Conservation (phyloP, 2,888 invertebrate species). For the Ormyrus thymus region DNA sequence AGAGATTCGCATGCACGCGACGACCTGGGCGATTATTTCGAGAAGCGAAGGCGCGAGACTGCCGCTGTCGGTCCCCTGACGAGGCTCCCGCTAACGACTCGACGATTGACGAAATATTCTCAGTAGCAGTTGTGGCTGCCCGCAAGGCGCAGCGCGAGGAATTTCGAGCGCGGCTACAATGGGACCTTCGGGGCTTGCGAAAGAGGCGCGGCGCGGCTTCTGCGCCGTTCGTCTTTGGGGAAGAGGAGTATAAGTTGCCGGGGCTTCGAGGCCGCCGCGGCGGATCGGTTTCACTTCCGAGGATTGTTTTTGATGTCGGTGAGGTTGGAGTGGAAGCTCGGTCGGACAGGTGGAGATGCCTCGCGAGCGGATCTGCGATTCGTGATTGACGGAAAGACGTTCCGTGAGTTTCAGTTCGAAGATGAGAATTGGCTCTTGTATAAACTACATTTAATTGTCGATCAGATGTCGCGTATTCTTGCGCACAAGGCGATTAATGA, state of each 20-base stretch:
- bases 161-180: no score
- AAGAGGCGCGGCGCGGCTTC: neutral
- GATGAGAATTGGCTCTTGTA: no score
- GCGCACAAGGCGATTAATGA: no score
- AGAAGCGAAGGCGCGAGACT: constrained; percentile 62
- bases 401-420: no score
- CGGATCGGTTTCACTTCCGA: neutral
- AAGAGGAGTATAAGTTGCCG: no score
- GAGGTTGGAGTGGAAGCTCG: neutral
- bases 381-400: no score
- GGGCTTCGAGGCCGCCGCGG: neutral
- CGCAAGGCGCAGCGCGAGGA: neutral
- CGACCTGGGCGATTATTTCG: constrained; percentile 65
- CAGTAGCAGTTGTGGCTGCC: constrained; percentile 56
- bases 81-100: constrained; percentile 68
- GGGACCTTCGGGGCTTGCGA: neutral
- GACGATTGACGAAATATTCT: constrained; percentile 74
- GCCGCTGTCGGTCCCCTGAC: constrained; percentile 60
- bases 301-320: neutral
- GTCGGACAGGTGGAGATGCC: no score
- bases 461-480: no score
- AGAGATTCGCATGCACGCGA: constrained; percentile 4
- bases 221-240: no score
- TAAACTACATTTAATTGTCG: no score
- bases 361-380: no score